These are phyloP conservation scores for Panagrolaimus sp. DNA, from an alignment of 1,140 invertebrate genomes.

Conservation along the genomic window DNA sequence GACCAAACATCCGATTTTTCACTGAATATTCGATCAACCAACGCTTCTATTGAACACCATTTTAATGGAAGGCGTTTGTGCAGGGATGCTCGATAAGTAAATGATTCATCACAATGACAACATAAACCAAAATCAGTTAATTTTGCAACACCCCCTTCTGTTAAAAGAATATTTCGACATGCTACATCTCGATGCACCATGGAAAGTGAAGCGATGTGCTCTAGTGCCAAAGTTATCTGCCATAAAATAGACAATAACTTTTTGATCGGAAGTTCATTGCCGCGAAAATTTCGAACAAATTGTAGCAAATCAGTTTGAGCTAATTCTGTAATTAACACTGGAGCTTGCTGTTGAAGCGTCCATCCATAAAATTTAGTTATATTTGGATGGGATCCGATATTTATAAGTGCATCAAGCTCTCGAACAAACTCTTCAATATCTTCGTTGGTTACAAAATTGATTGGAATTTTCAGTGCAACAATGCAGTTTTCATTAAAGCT, in stretches of 20 bases:
- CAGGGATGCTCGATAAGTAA: background rate
- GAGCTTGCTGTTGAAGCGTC: background rate
- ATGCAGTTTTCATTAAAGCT: background rate
- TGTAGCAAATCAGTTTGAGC: constrained; percentile 9
- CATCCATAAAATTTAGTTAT: background rate
- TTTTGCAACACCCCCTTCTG: background rate
- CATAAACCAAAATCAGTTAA: background rate
- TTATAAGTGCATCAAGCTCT: background rate
- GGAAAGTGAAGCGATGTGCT: background rate
- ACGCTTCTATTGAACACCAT: background rate
- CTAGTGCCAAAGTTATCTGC: background rate
- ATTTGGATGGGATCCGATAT: background rate
- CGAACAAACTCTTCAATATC: background rate
- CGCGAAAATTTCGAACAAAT: background rate
- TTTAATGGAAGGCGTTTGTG: background rate
- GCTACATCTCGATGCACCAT: background rate
- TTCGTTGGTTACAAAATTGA: background rate
- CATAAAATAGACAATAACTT: background rate
- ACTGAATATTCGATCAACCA: background rate
- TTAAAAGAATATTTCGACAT: background rate
- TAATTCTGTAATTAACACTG: background rate
- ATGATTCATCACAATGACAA: constrained; percentile 4
- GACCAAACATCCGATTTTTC: constrained; percentile 6
- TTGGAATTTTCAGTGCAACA: background rate
- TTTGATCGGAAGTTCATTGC: background rate